phyloP scores from a whole-genome alignment of 2,797 vertebrate species.

The Mustela erminea region DNA sequence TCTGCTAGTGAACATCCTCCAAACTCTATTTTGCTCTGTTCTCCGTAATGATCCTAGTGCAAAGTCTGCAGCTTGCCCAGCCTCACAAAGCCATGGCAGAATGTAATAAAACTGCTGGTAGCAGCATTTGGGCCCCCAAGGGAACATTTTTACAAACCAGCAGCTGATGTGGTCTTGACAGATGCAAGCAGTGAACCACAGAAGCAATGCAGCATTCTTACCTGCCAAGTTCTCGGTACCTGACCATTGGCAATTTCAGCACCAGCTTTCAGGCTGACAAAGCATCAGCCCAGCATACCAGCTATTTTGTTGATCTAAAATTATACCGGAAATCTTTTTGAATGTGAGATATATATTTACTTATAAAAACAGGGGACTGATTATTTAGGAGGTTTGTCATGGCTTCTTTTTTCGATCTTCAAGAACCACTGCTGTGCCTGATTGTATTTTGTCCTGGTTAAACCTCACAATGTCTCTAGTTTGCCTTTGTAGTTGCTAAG shows the following conservation, averaged over 20 bases:
- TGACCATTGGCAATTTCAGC: background rate
- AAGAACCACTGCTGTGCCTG: background rate
- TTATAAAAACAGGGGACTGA: background rate
- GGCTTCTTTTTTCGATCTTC: background rate
- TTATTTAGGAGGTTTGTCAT: background rate
- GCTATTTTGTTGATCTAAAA: background rate
- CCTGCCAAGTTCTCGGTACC: background rate
- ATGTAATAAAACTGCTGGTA: conserved; percentile 72
- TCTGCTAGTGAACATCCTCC: background rate
- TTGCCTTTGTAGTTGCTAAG: background rate
- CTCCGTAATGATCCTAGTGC: rapidly evolving
- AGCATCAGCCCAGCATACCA: background rate
- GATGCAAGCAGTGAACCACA: conserved; percentile 52
- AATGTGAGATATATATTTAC: background rate
- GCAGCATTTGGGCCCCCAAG: conserved; percentile 57
- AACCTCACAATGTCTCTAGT: background rate
- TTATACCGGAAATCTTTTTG: background rate
- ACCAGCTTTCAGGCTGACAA: background rate
- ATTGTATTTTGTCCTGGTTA: background rate
- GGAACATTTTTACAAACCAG: conserved; percentile 70
- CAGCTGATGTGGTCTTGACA: conserved; percentile 77
- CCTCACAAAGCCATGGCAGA: conserved; percentile 61
- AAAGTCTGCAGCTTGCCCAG: conserved; percentile 39
- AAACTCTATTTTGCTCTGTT: background rate
- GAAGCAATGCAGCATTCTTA: conserved; percentile 33